Conservation (phyloP, 2,113 vertebrate genomes). For the Mandrillus leucophaeus region DNA sequence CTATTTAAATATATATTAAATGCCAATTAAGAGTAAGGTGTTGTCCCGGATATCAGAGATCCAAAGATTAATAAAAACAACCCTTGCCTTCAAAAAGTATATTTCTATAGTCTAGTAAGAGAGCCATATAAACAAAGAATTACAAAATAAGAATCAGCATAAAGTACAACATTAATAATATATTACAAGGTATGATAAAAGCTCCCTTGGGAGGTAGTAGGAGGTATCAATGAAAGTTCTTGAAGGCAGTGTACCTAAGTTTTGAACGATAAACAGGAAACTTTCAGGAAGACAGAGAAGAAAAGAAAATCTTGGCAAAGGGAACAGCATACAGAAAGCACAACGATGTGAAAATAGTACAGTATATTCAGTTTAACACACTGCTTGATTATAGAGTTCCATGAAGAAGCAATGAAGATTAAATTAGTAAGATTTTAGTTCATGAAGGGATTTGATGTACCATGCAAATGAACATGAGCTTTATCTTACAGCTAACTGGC, state of each 20-base stretch:
- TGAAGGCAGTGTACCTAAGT: background rate
- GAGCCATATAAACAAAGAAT: background rate
- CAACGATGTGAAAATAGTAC: background rate
- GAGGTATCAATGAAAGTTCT: background rate
- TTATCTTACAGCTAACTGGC: background rate
- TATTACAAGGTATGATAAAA: background rate
- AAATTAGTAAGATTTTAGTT: background rate
- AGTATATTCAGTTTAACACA: background rate
- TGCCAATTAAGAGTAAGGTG: background rate
- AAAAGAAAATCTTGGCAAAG: background rate
- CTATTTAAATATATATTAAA: slow-evolving; percentile 13
- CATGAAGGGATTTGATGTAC: background rate
- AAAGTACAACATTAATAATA: background rate
- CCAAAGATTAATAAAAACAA: slow-evolving; percentile 25
- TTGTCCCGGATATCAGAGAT: background rate
- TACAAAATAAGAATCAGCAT: background rate
- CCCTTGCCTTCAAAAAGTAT: background rate
- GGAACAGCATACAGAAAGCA: background rate
- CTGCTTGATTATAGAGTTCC: background rate
- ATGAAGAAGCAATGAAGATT: background rate
- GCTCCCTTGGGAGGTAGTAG: background rate
- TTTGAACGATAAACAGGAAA: slow-evolving; percentile 3
- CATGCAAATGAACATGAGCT: background rate
- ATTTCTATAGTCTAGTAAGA: background rate
- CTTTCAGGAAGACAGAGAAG: background rate